Conservation (phyloP, 2,113 vertebrate genomes). For the Zingel zingel region DNA sequence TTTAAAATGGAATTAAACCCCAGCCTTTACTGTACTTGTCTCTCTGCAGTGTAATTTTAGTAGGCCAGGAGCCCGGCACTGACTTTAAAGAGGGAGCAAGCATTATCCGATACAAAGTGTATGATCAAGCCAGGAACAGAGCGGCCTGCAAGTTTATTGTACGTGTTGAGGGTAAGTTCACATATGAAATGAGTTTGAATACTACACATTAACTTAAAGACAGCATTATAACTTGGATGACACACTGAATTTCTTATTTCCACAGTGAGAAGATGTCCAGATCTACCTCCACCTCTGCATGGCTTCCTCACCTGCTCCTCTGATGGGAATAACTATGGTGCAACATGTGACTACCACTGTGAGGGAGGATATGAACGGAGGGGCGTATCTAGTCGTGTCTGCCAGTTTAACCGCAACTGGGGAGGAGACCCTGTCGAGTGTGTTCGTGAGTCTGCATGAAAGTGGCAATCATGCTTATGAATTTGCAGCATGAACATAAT, state of each 20-base stretch:
- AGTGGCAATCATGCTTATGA: neutral
- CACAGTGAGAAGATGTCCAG: constrained; percentile 90
- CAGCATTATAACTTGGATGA: neutral
- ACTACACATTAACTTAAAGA: neutral
- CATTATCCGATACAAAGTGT: constrained; percentile 91
- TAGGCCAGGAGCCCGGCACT: constrained; percentile 88
- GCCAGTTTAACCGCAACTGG: constrained; percentile 92
- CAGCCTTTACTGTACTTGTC: neutral
- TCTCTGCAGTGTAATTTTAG: constrained; percentile 86
- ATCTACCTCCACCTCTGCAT: constrained; percentile 87
- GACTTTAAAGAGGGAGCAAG: constrained; percentile 90
- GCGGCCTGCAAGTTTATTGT: constrained; percentile 96
- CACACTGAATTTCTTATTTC: neutral
- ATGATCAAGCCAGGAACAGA: constrained; percentile 92
- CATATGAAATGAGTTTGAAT: neutral
- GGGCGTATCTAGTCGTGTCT: constrained; percentile 86
- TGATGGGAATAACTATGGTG: constrained; percentile 91
- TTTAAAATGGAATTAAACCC: constrained; percentile 3
- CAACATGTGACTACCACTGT: constrained; percentile 92
- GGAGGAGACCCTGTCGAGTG: constrained; percentile 86
- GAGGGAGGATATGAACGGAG: constrained; percentile 90
- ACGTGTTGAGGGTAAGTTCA: constrained; percentile 89
- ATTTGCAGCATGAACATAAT: neutral
- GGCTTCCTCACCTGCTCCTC: constrained; percentile 92
- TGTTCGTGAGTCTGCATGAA: constrained; percentile 74